phyloP scores from a whole-genome alignment of 1,140 invertebrate species.

The Drosophila yakuba region DNA sequence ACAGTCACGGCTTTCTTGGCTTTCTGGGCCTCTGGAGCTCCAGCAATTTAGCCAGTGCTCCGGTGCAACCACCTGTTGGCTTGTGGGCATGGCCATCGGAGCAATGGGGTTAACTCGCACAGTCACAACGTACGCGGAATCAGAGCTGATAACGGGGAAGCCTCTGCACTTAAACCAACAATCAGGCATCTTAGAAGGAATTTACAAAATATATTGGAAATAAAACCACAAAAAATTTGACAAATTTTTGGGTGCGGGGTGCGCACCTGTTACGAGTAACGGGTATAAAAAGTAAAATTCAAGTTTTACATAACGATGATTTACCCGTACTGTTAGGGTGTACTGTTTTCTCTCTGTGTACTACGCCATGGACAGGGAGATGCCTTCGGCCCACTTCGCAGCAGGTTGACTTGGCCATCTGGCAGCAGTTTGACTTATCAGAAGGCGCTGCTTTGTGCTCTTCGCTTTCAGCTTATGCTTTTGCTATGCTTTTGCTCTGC shows the following conservation, averaged over 20 bases:
- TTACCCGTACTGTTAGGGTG: no score
- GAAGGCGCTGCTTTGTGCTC: conserved; percentile 22
- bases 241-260: no score
- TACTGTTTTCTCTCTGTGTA: conserved; percentile 6
- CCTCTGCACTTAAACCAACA: conserved; percentile 10
- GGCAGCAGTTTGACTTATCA: conserved; percentile 43
- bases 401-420: conserved; percentile 46
- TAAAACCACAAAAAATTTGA: no score
- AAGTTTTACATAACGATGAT: no score
- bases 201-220: neutral
- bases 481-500: neutral
- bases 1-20: conserved; percentile 18
- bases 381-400: conserved; percentile 23
- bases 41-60: neutral
- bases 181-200: neutral
- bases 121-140: conserved; percentile 54
- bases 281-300: no score
- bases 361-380: conserved; percentile 25
- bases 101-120: conserved; percentile 34
- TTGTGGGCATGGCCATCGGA: conserved; percentile 27
- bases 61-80: conserved; percentile 78
- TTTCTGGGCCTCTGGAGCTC: neutral
- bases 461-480: neutral
- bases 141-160: conserved; percentile 44
- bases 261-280: no score